Conservation (phyloP, 2,113 vertebrate genomes). For the Takifugu bimaculatus region DNA sequence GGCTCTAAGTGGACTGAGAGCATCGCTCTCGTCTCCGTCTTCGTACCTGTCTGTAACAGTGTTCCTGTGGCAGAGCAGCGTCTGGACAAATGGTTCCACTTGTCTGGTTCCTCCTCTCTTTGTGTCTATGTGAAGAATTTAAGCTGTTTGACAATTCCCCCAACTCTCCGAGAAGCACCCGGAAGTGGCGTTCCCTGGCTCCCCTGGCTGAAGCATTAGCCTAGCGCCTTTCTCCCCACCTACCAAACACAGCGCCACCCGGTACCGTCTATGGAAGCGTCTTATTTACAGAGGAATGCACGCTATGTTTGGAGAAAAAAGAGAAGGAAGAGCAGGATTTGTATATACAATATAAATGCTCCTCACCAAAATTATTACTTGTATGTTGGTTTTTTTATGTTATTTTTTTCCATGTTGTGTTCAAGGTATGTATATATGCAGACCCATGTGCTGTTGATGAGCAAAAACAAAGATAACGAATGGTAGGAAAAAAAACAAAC, state of each 20-base stretch:
- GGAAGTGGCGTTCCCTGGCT: constrained; percentile 7
- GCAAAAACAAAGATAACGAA: constrained; percentile 90
- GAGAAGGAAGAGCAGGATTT: constrained; percentile 55
- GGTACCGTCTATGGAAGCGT: constrained; percentile 53
- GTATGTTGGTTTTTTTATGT: constrained; percentile 81
- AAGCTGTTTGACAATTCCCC: constrained; percentile 13
- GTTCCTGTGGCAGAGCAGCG: constrained; percentile 48
- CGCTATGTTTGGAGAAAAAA: constrained; percentile 31
- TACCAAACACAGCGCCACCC: constrained; percentile 51
- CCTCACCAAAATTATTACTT: constrained; percentile 95
- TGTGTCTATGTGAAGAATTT: constrained; percentile 33
- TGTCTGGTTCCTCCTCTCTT: constrained; percentile 2
- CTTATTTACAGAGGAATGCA: constrained; percentile 57
- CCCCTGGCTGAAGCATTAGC: constrained; percentile 55
- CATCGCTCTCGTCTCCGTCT: constrained; percentile 44
- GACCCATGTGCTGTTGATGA: constrained; percentile 98
- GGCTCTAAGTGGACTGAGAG: constrained; percentile 48
- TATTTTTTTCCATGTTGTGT: constrained; percentile 78
- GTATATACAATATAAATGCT: constrained; percentile 87
- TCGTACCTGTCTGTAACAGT: constrained; percentile 41
- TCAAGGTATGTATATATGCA: constrained; percentile 83
- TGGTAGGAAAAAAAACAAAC: constrained; percentile 65
- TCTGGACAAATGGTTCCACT: constrained; percentile 21
- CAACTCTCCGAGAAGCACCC: constrained; percentile 5
- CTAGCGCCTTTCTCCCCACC: constrained; percentile 25